Base-by-base conservation (phyloP, 2,888 invertebrate species). In the Sphaerophoria taeniata region DNA sequence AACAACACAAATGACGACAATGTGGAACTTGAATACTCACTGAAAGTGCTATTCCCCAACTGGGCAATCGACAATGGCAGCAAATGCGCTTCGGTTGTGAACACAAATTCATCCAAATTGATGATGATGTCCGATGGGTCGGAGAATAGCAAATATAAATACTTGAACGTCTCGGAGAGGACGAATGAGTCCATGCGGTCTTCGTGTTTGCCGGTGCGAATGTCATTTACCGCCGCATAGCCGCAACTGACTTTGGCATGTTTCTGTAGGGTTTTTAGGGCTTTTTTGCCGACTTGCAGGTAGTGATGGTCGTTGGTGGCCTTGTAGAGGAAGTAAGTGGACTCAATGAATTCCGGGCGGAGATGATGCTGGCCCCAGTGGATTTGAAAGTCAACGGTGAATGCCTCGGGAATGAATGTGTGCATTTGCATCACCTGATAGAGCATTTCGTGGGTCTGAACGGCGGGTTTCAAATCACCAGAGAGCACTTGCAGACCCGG, bases 131-230 rank as follows among this genome's bases (percentile, higher is more conserved):
- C 98, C 43, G 94, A 95, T 72, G 96, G 95, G 88, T 98, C 96
- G 45, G 98, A 95, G 91, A 99, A 99, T 76, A 99, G 93, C 91
- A 99, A 94, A 92, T 95, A 99, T 9, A 99, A 93, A 91, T 99
- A 99, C 92, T 99, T 99, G 90, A 99, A 97, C 0, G 99, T 99
- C 93, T 99, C 99, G 0, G 99, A 97, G 1, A 99, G 93, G 0
- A 99, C 98, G 93, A 98, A 99, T 0, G 99, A 99, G 91, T 99
- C 99, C 98, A 99, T 98, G 87, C 98, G 95, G 90, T 99, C 98
- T 90, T 99, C 98, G 90, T 98, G 97, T 79, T 95, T 94, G 36
- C 97, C 95, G 0, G 98, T 98, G 58, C 98, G 94, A 0, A 99
- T 97, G 92, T 99, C 98, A 89, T 97, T 98, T n/a, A 99, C 97